Base-by-base conservation (phyloP, 2,113 vertebrate species). In the Apus apus region DNA sequence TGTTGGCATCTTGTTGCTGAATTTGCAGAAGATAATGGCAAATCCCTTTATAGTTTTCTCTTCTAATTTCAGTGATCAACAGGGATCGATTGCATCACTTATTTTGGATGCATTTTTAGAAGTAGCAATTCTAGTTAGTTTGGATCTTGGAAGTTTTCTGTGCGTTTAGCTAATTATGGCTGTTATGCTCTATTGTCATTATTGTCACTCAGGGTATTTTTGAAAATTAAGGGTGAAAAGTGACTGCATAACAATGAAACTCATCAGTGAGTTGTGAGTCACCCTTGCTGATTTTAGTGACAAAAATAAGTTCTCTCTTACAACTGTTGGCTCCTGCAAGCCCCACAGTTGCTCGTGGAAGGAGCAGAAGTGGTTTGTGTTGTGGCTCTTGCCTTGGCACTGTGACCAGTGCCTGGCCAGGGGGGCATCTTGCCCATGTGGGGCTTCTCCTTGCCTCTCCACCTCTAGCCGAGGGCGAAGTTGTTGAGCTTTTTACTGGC, bases 141-240 rank as follows among this genome's bases (percentile, higher is more conserved):
- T 73, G 78, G 62, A 85, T 26, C 40, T 66, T 79, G 82, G 60
- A 80, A 54, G 13, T 40, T 91, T 88, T 89, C 77, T 48, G 77
- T 81, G 10, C n/a, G 13, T 87, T 87, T 91, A 82, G 89, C 67
- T 95, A 91, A 94, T 96, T 94, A 78, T 53, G 84, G 57, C 70
- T 82, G 27, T 94, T 96, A 85, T 30, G 32, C n/a, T 87, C 57
- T 67, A 43, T 68, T 91, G 85, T 78, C 78, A 36, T 89, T 81
- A 64, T 82, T 94, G 86, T 92, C 73, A 68, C 76, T 95, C 29
- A 4, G 85, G 30, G 50, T 91, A 46, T 95, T 96, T 94, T 91
- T 97, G 87, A 87, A 93, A 91, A 61, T 82, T 62, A 65, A 54
- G 74, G 89, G 71, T 91, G 88, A 66, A 88, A 90, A 93, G 90